Evolutionary conservation across 2,888 invertebrate species (phyloP), one percentile per base, ranked within the genome.

Genomic region (Andricus curvator): DNA sequence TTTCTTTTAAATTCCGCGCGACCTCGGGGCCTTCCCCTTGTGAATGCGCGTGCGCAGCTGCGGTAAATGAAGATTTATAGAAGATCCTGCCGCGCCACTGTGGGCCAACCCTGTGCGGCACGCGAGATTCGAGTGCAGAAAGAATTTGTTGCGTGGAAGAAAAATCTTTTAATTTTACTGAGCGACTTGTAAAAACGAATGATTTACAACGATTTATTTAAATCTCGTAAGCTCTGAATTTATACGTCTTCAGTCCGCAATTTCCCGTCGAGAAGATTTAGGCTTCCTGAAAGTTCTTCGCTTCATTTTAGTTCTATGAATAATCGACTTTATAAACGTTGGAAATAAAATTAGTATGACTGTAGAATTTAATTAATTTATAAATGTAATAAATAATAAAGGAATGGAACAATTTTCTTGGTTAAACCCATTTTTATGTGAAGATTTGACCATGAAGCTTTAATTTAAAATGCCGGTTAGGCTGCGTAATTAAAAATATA

Each of bases 31-130:
- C 64, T 82, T 83, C 79, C 37, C 48, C 74, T 70, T 76, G 64
- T 56, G 66, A 79, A 65, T 83, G 77, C 82, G 74, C 80, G 84
- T 79, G 81, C 81, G 78, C 74, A 68, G 74, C 74, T 68, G 78
- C 85, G 82, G 84, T 89, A 89, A 90, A 89, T 89, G 89, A 90
- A 90, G 89, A 89, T 89, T 90, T 89, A 89, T 90, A 87, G 89
- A 84, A 81, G 87, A 86, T 84, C 85, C 84, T 85, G 86, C 85
- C 85, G 86, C 86, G 85, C 88, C 86, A 87, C 84, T 86, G 85
- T 82, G 80, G 44, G 67, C 33, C 41, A 66, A 37, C 62, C 64
- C 66, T 78, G 44, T 81, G 83, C 81, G 81, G 81, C 82, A 80
- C 81, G 77, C 79, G 78, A 74, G 51, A 41, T 67, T 67, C 41